Evolutionary conservation across 2,888 invertebrate genomes (phyloP).

Genomic region (Sycophila texana): DNA sequence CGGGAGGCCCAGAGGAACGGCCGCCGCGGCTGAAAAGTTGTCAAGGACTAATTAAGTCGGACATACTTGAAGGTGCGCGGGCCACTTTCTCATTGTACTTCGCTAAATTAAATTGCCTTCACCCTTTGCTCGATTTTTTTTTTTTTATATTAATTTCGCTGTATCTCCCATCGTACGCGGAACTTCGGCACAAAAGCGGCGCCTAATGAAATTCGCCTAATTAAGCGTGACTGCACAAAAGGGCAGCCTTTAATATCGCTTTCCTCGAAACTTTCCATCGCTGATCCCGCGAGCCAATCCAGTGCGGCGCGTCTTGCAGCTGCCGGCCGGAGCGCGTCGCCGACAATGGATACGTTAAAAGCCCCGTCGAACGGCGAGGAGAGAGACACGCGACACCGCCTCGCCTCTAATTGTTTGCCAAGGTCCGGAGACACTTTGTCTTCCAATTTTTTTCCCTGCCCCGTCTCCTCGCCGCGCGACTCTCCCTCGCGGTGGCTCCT

Average conservation of each 20-base stretch:
- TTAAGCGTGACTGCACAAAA: too few relatives aligned
- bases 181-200: too few relatives aligned
- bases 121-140: too few relatives aligned
- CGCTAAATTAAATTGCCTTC: conserved; percentile 21
- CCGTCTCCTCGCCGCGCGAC: too few relatives aligned
- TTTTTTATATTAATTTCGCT: too few relatives aligned
- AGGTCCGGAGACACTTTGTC: not conserved
- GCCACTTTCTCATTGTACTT: conserved; percentile 13
- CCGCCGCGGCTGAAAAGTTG: conserved; percentile 35
- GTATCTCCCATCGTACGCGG: too few relatives aligned
- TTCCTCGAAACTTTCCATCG: too few relatives aligned
- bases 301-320: not conserved
- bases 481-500: not conserved
- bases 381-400: conserved; percentile 31
- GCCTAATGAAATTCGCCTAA: too few relatives aligned
- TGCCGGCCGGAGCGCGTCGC: not conserved
- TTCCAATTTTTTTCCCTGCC: conserved; percentile 19
- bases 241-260: too few relatives aligned
- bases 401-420: conserved; percentile 47
- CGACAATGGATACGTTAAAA: conserved; percentile 47
- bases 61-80: conserved; percentile 13
- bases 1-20: not conserved
- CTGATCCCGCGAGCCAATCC: not conserved
- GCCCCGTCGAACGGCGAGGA: not conserved
- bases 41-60: conserved; percentile 36